Evolutionary conservation across 1,140 invertebrate species (phyloP), one percentile per base, ranked within the genome.

Genomic region (Conus ventricosus): DNA sequence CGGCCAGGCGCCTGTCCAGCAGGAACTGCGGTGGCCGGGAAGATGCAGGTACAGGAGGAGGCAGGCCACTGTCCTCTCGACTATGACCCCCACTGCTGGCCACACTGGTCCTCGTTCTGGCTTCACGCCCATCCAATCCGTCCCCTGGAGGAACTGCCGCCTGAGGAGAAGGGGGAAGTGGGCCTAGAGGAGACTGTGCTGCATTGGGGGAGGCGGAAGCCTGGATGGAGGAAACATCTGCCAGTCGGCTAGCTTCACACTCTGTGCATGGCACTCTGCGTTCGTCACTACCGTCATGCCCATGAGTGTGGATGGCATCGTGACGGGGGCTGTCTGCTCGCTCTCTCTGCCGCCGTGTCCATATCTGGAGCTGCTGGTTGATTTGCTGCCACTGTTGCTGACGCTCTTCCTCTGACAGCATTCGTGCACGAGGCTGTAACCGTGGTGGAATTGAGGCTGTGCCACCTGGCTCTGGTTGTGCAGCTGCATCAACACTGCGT

Each of bases 341-440:
- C 25, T 92, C 88, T 88, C 91, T 93, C 80, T 91, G 88, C 84
- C 91, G 91, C 85, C 93, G 92, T 25, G 92, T 93, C 94, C 94
- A 94, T 86, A 91, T 87, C 88, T 94, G 93, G 75, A 94, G 89
- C 76, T 94, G 92, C 84, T 94, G 93, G 84, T 91, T 92, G 78
- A 94, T 94, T 78, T 92, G 92, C 87, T 94, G 92, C 78, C 93
- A 80, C 86, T 94, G 94, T 67, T 93, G 92, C 84, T 94, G 92
- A 80, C 91, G 92, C 76, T 94, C 93, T 78, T 94, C 94, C 20
- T 93, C 92, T 81, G 92, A 92, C 27, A 94, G 84, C 39, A 93
- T 90, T 15, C 94, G 80, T 15, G 88, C 90, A 20, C 93, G 87
- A 39, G 92, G 91, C n/a, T 91, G 90, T 53, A 93, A 88, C 53